phyloP scores from a whole-genome alignment of 2,888 invertebrate species.

The Plagodis pulveraria region DNA sequence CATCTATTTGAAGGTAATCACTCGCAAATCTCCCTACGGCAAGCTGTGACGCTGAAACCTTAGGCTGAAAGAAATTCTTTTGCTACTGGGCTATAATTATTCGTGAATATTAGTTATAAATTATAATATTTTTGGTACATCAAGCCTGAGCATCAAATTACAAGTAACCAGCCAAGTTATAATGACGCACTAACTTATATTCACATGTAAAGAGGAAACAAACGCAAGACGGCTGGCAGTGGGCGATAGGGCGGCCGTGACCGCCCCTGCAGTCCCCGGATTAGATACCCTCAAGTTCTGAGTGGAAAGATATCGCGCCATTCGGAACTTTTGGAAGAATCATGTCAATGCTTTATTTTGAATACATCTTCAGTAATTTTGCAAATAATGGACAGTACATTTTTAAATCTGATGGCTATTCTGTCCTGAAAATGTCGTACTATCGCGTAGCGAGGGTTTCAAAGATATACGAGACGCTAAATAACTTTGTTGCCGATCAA shows the following conservation, averaged over 20 bases:
- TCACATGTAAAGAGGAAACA: conserved; percentile 16
- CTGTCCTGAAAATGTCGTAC: too few relatives aligned
- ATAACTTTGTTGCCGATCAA: too few relatives aligned
- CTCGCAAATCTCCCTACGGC: too few relatives aligned
- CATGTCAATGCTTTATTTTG: background rate
- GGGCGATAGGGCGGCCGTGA: conserved; percentile 70
- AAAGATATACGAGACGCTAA: too few relatives aligned
- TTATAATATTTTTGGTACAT: too few relatives aligned
- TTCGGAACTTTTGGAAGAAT: conserved; percentile 37
- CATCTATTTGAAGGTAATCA: too few relatives aligned
- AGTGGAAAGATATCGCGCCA: conserved; percentile 19
- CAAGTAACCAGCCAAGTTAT: conserved; percentile 1
- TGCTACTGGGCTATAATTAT: too few relatives aligned
- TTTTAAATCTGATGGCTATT: too few relatives aligned
- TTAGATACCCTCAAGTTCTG: conserved; percentile 51
- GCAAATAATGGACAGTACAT: background rate
- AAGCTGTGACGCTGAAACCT: too few relatives aligned
- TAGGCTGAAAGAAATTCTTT: too few relatives aligned
- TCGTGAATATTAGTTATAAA: too few relatives aligned
- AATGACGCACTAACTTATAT: background rate
- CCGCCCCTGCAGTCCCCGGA: conserved; percentile 58
- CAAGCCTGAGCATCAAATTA: background rate
- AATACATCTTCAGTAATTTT: background rate
- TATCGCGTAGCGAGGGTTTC: too few relatives aligned
- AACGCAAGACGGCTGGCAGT: conserved; percentile 44